phyloP scores from a whole-genome alignment of 2,113 vertebrate genomes.

The Nansenia antarctica region DNA sequence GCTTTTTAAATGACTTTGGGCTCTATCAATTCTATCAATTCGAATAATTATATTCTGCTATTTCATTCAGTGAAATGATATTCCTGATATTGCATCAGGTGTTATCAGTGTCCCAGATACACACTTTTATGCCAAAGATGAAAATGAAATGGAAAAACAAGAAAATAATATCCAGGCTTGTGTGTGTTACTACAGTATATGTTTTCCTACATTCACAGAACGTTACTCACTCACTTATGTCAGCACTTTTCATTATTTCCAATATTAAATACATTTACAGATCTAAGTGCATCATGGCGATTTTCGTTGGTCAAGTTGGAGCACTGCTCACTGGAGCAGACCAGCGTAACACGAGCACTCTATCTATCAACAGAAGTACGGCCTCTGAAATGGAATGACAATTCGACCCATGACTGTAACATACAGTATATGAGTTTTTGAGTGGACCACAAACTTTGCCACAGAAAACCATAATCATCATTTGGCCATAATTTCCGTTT shows the following conservation, averaged over 20 bases:
- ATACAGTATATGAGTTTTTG: background rate
- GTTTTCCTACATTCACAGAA: too few species aligned
- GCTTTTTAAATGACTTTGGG: too few species aligned
- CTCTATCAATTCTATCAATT: too few species aligned
- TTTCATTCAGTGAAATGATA: background rate
- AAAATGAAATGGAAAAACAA: too few species aligned
- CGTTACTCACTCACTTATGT: too few species aligned
- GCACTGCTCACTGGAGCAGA: background rate
- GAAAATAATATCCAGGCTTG: background rate
- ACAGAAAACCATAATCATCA: background rate
- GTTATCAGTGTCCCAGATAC: background rate
- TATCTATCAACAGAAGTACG: background rate
- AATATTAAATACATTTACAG: too few species aligned
- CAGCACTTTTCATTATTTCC: background rate
- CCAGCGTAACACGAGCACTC: background rate
- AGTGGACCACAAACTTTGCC: background rate
- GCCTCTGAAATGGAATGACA: background rate
- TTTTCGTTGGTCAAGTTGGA: background rate
- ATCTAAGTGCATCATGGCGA: background rate
- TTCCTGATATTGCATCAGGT: background rate
- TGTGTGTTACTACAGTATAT: background rate
- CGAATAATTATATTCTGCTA: background rate
- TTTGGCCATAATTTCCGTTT: background rate
- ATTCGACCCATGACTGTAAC: background rate
- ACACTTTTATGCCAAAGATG: background rate